A percentile compares a stretch with the other conserved stretches of the same genome.
Conservation (phyloP, 2,888 invertebrate genomes). For the Spodoptera littoralis region DNA sequence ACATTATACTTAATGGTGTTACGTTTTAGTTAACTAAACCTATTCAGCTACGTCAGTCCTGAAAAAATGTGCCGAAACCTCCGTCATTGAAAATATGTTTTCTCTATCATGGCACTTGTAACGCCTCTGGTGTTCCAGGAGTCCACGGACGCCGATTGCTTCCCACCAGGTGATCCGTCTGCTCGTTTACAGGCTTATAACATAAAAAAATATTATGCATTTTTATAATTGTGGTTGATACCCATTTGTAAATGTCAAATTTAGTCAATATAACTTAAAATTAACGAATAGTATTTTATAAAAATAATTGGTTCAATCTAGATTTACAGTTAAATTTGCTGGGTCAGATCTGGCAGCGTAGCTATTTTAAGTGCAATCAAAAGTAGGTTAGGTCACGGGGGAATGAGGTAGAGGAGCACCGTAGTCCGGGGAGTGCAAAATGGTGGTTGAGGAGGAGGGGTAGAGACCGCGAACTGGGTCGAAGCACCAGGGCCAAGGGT, state of each 20-base stretch:
- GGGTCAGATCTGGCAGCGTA: conserved; percentile 61
- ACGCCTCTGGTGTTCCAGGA: too few species aligned
- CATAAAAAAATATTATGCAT: too few species aligned
- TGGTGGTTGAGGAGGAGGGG: conserved; percentile 46
- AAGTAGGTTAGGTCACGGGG: conserved; percentile 82
- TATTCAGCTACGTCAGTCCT: too few species aligned
- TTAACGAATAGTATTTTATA: not conserved
- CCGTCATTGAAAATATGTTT: too few species aligned
- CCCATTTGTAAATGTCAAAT: too few species aligned
- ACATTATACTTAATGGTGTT: conserved; percentile 38
- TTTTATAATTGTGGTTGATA: too few species aligned
- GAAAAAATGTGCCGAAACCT: too few species aligned
- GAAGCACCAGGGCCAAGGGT: conserved; percentile 87
- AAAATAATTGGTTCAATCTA: not conserved
- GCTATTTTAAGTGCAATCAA: conserved; percentile 81
- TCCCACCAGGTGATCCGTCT: too few species aligned
- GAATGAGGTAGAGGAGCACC: conserved; percentile 61
- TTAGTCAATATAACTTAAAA: not conserved
- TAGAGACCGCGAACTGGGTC: conserved; percentile 78
- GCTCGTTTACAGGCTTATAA: too few species aligned
- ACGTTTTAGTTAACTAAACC: too few species aligned
- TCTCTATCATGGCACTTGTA: too few species aligned
- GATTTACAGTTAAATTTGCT: conserved; percentile 50
- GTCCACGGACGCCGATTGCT: too few species aligned
- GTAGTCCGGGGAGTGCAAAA: conserved; percentile 30